phyloP scores from a whole-genome alignment of 2,797 vertebrate genomes.

The Glossophaga mutica region DNA sequence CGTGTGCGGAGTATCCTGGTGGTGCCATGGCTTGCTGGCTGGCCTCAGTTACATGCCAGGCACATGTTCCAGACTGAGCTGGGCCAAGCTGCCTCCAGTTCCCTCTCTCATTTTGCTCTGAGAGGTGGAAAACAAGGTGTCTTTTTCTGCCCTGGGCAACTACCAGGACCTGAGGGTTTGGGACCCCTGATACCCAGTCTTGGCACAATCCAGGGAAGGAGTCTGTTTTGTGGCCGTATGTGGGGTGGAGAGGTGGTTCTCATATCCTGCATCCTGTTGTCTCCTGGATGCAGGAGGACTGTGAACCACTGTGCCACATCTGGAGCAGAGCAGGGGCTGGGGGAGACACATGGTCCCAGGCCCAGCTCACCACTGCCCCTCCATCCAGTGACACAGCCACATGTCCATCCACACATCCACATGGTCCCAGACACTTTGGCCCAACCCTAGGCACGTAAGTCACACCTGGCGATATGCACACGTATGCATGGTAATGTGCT shows the following conservation, averaged over 20 bases:
- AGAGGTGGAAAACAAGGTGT: conserved; percentile 27
- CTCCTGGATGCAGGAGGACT: background rate
- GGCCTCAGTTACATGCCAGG: conserved; percentile 3
- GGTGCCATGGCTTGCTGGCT: background rate
- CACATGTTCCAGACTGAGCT: conserved; percentile 46
- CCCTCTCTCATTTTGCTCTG: background rate
- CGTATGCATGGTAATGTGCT: background rate
- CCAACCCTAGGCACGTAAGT: background rate
- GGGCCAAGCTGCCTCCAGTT: conserved; percentile 36
- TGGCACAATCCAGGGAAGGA: background rate
- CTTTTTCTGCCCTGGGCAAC: conserved; percentile 44
- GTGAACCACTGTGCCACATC: background rate
- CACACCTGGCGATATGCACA: background rate
- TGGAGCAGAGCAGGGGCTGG: background rate
- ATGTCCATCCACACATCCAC: too few relatives aligned
- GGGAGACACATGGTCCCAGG: background rate
- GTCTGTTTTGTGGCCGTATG: background rate
- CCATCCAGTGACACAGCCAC: background rate
- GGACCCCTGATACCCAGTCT: background rate
- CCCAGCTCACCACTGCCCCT: background rate
- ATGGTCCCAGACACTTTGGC: background rate
- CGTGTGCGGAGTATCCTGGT: background rate
- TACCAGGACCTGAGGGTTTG: background rate
- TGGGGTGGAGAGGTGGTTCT: background rate
- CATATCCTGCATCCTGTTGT: background rate